phyloP scores from a whole-genome alignment of 2,797 vertebrate species.

The Vultur gryphus region DNA sequence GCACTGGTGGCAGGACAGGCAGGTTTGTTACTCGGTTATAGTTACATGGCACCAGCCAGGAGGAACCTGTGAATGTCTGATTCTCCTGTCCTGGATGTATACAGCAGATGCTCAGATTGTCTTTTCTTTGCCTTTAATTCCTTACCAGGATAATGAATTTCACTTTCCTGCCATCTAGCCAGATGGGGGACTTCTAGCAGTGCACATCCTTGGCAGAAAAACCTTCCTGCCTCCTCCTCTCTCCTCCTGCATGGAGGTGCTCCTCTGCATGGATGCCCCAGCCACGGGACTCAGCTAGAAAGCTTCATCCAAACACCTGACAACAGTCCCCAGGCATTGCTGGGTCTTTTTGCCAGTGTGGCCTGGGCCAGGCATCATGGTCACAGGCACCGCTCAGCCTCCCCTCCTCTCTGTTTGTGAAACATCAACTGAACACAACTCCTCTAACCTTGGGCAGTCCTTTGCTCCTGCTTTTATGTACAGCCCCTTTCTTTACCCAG shows the following conservation, averaged over 20 bases:
- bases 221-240: background rate
- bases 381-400: background rate
- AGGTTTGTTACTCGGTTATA: background rate
- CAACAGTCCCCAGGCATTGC: background rate
- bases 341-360: background rate
- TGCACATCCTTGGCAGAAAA: background rate
- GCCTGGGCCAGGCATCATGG: background rate
- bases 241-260: background rate
- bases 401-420: background rate
- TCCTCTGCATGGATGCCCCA: background rate
- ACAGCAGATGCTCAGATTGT: background rate
- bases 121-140: background rate
- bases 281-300: background rate
- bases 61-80: background rate
- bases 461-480: background rate
- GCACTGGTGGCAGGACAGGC: background rate
- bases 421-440: background rate
- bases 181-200: background rate
- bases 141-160: background rate
- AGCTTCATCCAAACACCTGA: background rate
- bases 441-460: background rate
- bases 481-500: background rate
- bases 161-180: background rate
- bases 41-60: background rate
- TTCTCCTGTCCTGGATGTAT: background rate